Conservation (phyloP, 2,888 invertebrate species). For the Pyrrhia umbra region DNA sequence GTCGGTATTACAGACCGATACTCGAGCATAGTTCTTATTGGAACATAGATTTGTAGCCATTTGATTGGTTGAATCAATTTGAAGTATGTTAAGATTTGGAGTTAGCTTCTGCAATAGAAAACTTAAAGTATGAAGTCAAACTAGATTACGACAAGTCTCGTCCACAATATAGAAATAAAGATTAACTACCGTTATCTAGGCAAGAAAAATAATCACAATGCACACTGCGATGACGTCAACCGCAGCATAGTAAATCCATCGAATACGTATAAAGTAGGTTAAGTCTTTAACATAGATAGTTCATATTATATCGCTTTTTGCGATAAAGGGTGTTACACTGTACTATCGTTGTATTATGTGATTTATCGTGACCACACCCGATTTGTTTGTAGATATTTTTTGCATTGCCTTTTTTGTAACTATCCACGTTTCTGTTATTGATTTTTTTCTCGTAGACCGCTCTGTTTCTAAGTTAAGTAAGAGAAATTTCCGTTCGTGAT, state of each 20-base stretch:
- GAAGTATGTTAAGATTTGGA: no score
- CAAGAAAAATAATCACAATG: slow-evolving; percentile 42
- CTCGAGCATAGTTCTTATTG: no score
- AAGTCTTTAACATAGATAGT: slow-evolving; percentile 44
- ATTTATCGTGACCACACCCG: slow-evolving; percentile 26
- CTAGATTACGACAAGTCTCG: slow-evolving; percentile 5
- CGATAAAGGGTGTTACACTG: slow-evolving; percentile 29
- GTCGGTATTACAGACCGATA: no score
- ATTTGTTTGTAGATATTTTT: slow-evolving; percentile 37
- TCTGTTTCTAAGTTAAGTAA: slow-evolving; percentile 19
- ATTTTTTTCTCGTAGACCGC: slow-evolving; percentile 11
- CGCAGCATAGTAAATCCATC: slow-evolving; percentile 42
- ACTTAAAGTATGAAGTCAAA: neutral
- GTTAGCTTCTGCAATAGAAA: no score
- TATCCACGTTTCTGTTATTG: slow-evolving; percentile 20
- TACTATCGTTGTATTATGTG: slow-evolving; percentile 25
- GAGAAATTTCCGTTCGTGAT: slow-evolving; percentile 22
- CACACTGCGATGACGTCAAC: slow-evolving; percentile 31
- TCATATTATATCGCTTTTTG: slow-evolving; percentile 49
- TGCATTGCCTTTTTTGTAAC: slow-evolving; percentile 40
- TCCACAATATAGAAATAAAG: slow-evolving; percentile 9
- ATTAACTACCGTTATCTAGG: slow-evolving; percentile 39
- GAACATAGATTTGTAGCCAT: no score
- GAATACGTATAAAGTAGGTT: slow-evolving; percentile 40
- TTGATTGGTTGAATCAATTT: no score